phyloP scores from a whole-genome alignment of 2,888 invertebrate species.

The Lissonota sp. region DNA sequence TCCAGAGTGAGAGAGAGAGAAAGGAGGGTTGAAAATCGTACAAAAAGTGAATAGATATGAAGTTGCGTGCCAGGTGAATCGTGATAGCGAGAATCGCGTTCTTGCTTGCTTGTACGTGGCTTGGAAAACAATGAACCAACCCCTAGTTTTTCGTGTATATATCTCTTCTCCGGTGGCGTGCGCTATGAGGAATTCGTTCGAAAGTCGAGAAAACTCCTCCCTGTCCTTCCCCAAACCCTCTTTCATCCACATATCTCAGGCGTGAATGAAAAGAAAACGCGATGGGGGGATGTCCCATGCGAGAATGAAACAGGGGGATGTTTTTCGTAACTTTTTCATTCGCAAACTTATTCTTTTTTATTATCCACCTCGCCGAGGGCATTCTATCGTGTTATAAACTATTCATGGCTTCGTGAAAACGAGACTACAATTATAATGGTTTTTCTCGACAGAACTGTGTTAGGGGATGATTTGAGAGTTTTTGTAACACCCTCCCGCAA shows the following conservation, averaged over 20 bases:
- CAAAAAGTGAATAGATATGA: slow-evolving; percentile 68
- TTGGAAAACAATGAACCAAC: slow-evolving; percentile 64
- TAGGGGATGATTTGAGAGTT: too few relatives aligned
- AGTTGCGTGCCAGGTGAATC: slow-evolving; percentile 68
- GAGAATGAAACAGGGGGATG: background rate
- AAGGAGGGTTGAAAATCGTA: slow-evolving; percentile 12
- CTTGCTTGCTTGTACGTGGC: slow-evolving; percentile 62
- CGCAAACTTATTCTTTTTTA: too few relatives aligned
- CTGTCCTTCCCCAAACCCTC: slow-evolving; percentile 8
- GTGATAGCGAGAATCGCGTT: slow-evolving; percentile 50
- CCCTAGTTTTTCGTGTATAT: background rate
- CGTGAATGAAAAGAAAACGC: slow-evolving; percentile 29
- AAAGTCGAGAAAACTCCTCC: slow-evolving; percentile 50
- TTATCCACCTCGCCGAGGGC: too few relatives aligned
- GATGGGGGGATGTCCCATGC: slow-evolving; percentile 30
- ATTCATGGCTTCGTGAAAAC: too few relatives aligned
- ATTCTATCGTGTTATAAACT: too few relatives aligned
- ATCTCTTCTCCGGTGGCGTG: slow-evolving; percentile 36
- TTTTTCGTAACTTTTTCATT: too few relatives aligned
- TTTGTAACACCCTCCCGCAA: too few relatives aligned
- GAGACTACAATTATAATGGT: too few relatives aligned
- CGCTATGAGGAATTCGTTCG: slow-evolving; percentile 48
- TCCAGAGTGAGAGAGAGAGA: background rate
- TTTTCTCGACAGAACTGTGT: too few relatives aligned
- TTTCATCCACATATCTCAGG: slow-evolving; percentile 17